Conservation (phyloP, 2,113 vertebrate species). For the Hydropotes inermis region DNA sequence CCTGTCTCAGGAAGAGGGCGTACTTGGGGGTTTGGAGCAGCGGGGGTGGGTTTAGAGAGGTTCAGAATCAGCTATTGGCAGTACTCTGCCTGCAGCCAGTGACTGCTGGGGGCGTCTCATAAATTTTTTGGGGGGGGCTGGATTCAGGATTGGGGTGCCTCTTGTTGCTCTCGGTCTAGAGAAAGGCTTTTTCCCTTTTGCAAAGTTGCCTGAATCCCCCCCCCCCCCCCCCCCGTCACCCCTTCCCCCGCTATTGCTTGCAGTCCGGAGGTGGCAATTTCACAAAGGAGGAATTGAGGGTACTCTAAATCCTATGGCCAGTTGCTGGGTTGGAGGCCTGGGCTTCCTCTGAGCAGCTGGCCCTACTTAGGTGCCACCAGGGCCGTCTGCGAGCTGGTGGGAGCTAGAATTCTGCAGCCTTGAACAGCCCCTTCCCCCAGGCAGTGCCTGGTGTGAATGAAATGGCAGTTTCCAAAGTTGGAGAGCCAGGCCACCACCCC, state of each 20-base stretch:
- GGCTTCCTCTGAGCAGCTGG: neutral
- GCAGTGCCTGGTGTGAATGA: slow-evolving; percentile 72
- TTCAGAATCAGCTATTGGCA: neutral
- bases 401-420: slow-evolving; percentile 33
- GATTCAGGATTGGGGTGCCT: neutral
- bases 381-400: neutral
- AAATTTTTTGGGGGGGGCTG: neutral
- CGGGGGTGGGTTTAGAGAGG: neutral
- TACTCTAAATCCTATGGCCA: neutral
- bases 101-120: neutral
- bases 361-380: neutral
- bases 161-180: neutral
- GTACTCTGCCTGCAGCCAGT: neutral
- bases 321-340: neutral
- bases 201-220: slow-evolving; percentile 52
- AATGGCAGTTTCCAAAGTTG: slow-evolving; percentile 72
- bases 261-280: neutral
- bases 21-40: neutral
- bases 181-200: slow-evolving; percentile 20
- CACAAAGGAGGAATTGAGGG: neutral
- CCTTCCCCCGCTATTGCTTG: neutral
- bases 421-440: slow-evolving; percentile 21
- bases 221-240: neutral
- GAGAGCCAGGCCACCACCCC: slow-evolving; percentile 41
- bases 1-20: neutral